Evolutionary conservation across 2,797 vertebrate genomes (phyloP).

Genomic region (Otolemur crassicaudatus): DNA sequence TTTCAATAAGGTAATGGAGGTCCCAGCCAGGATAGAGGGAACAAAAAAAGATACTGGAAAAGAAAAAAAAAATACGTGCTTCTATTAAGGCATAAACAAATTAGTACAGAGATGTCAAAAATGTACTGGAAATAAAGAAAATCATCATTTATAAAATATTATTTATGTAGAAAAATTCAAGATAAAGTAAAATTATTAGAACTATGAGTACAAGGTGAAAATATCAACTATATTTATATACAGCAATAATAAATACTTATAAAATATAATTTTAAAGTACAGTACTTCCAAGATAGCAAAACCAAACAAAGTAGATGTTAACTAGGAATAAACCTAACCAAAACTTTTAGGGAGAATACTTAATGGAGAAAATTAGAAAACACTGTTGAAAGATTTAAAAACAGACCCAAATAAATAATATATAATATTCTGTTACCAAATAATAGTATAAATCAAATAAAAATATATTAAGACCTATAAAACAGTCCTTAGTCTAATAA

Average conservation of each 20-base stretch:
- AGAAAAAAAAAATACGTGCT: neutral
- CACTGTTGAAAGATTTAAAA: conserved; percentile 4
- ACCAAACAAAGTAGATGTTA: neutral
- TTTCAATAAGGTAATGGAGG: neutral
- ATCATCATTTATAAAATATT: conserved; percentile 15
- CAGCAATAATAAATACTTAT: conserved; percentile 3
- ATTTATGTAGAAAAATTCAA: conserved; percentile 53
- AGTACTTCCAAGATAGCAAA: neutral
- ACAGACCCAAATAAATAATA: neutral
- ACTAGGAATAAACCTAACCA: neutral
- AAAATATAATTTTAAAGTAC: neutral
- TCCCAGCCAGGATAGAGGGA: neutral
- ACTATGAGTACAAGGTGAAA: neutral
- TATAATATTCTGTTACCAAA: neutral
- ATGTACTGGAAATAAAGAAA: conserved; percentile 32
- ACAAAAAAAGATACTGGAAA: neutral
- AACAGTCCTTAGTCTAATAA: neutral
- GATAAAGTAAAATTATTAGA: conserved; percentile 15
- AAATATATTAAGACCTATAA: neutral
- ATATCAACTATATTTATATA: neutral
- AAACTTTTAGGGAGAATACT: neutral
- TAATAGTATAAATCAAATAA: neutral
- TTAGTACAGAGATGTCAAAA: conserved; percentile 27
- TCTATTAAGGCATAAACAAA: conserved; percentile 1
- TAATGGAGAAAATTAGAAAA: neutral